Conservation (phyloP, 2,113 vertebrate species). For the Actenoides lindsayi region DNA sequence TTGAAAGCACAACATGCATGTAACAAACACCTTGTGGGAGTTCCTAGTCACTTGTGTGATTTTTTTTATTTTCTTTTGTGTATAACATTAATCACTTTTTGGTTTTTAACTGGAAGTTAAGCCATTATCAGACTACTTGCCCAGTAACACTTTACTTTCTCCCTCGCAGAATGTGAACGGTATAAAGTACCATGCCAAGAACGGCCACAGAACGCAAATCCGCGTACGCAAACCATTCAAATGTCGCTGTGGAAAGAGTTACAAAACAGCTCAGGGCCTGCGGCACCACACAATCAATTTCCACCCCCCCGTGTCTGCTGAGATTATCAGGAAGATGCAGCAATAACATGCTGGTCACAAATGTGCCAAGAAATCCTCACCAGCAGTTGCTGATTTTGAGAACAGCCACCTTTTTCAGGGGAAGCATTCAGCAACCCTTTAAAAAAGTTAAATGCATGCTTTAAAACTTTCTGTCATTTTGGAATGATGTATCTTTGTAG, state of each 20-base stretch:
- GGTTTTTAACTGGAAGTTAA: not conserved
- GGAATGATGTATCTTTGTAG: conserved; percentile 87
- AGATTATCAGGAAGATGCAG: conserved; percentile 97
- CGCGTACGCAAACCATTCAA: conserved; percentile 97
- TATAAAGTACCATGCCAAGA: conserved; percentile 99
- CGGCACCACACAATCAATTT: conserved; percentile 99
- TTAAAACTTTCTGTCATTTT: conserved; percentile 87
- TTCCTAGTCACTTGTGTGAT: not conserved
- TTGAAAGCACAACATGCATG: accelerated
- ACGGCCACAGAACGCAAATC: conserved; percentile 96
- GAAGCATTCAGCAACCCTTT: conserved; percentile 82
- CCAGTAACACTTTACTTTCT: not conserved
- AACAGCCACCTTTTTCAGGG: conserved; percentile 85
- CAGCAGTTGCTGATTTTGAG: conserved; percentile 88
- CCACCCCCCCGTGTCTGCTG: conserved; percentile 92
- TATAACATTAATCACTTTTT: accelerated
- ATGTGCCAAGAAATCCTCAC: conserved; percentile 86
- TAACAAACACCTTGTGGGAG: accelerated
- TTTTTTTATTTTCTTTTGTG: not conserved
- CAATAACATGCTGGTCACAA: conserved; percentile 86
- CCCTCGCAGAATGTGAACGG: conserved; percentile 93
- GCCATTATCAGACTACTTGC: not conserved
- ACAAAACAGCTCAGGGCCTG: conserved; percentile 98
- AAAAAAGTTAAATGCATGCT: conserved; percentile 85
- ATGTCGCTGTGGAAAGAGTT: conserved; percentile 98